These are phyloP conservation scores for Ptilodon capucinus DNA, from an alignment of 2,888 invertebrate genomes.

Conservation along the genomic window DNA sequence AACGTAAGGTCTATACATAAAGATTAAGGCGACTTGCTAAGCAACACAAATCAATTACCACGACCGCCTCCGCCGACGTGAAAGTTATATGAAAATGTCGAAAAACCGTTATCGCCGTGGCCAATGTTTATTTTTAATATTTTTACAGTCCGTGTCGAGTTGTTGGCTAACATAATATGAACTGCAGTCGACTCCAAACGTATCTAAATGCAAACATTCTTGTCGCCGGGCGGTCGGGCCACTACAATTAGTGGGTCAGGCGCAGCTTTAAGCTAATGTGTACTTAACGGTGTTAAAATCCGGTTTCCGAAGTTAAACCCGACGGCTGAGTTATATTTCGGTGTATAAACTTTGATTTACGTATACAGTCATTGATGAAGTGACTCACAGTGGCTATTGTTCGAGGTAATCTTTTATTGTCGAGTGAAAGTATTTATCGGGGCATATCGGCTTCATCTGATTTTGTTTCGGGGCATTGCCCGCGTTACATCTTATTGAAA, in stretches of 20 bases:
- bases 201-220: slow-evolving; percentile 60
- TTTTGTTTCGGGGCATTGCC: slow-evolving; percentile 23
- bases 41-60: slow-evolving; percentile 33
- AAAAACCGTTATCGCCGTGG: slow-evolving; percentile 44
- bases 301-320: slow-evolving; percentile 51
- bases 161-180: slow-evolving; percentile 39
- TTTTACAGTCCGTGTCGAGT: slow-evolving; percentile 21
- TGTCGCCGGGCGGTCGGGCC: slow-evolving; percentile 33
- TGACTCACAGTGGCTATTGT: slow-evolving; percentile 43
- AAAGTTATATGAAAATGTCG: slow-evolving; percentile 38
- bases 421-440: slow-evolving; percentile 56
- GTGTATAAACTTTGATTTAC: slow-evolving; percentile 29
- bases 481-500: slow-evolving; percentile 22
- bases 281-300: slow-evolving; percentile 70
- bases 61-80: slow-evolving; percentile 17
- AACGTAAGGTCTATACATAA: slow-evolving; percentile 9
- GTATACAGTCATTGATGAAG: slow-evolving; percentile 33
- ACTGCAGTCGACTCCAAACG: slow-evolving; percentile 41
- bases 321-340: slow-evolving; percentile 36
- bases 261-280: slow-evolving; percentile 53
- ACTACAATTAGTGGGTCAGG: slow-evolving; percentile 67
- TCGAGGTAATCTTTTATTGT: slow-evolving; percentile 45
- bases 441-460: slow-evolving; percentile 39
- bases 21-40: slow-evolving; percentile 18
- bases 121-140: slow-evolving; percentile 34